A percentile compares a stretch with the other conserved stretches of the same genome.
Conservation (phyloP, 2,797 vertebrate species). For the Acipenser transmontanus region DNA sequence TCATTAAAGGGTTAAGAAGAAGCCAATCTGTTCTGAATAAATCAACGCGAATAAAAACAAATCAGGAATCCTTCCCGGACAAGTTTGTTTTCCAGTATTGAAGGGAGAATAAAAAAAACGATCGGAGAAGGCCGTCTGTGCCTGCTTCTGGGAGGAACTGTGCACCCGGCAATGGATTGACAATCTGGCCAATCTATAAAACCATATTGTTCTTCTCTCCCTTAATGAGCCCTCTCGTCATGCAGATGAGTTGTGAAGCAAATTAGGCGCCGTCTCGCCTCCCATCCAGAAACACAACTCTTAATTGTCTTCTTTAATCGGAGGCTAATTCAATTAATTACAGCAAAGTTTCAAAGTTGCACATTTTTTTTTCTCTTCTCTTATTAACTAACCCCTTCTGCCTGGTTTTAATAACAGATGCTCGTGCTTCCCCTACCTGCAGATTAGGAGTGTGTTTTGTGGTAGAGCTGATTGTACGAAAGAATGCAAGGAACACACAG, state of each 20-base stretch:
- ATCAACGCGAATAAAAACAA: constrained; percentile 12
- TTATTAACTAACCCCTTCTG: constrained; percentile 8
- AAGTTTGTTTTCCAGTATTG: background rate
- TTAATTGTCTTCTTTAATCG: constrained; percentile 93
- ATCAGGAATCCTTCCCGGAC: constrained; percentile 21
- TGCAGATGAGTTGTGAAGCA: constrained; percentile 78
- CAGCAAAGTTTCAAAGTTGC: constrained; percentile 57
- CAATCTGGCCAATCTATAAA: constrained; percentile 12
- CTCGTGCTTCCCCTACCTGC: no score
- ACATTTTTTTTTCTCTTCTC: constrained; percentile 53
- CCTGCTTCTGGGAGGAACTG: constrained; percentile 5
- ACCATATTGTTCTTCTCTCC: constrained; percentile 67
- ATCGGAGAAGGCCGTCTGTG: background rate
- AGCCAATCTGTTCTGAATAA: no score
- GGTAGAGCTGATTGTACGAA: no score
- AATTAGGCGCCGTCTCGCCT: constrained; percentile 76
- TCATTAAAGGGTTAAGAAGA: no score
- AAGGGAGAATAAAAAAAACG: background rate
- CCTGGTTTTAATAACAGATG: no score
- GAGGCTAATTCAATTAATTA: constrained; percentile 75
- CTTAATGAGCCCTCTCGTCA: constrained; percentile 66
- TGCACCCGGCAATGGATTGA: background rate
- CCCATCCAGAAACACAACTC: constrained; percentile 56
- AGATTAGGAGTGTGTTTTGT: no score
- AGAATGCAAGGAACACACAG: no score